These are phyloP conservation scores for Nothocercus julius DNA, from an alignment of 2,113 vertebrate genomes.

Conservation along the genomic window DNA sequence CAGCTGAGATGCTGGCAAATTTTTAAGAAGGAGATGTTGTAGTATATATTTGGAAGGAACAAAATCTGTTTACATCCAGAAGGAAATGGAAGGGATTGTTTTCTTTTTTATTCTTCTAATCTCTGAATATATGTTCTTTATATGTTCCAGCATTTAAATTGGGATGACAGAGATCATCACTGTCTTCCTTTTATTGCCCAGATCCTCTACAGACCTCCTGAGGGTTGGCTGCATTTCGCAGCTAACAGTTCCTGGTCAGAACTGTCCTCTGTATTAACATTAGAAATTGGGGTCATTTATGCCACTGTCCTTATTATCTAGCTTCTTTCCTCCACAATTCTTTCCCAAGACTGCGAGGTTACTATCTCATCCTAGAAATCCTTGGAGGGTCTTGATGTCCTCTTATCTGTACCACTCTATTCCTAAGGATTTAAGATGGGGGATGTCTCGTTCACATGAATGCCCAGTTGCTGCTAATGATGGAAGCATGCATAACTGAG, in stretches of 20 bases:
- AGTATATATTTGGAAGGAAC: background rate
- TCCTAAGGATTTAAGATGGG: background rate
- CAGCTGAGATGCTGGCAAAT: slow-evolving; percentile 1
- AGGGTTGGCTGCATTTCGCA: rapidly evolving
- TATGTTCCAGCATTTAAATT: background rate
- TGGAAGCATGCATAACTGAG: rapidly evolving
- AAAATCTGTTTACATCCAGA: slow-evolving; percentile 4
- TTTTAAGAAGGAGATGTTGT: background rate
- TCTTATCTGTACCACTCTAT: rapidly evolving
- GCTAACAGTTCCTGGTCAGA: background rate
- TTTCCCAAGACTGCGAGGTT: background rate
- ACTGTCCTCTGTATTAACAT: background rate
- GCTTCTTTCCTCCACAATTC: background rate
- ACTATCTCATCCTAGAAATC: background rate
- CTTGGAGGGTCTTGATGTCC: background rate
- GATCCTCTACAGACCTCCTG: background rate
- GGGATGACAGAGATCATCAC: background rate
- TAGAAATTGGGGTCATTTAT: background rate
- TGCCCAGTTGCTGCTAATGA: rapidly evolving
- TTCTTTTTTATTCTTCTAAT: slow-evolving; percentile 17
- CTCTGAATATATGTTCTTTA: background rate
- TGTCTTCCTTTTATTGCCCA: background rate
- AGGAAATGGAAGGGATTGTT: background rate
- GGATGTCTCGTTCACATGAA: background rate
- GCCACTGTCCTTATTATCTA: background rate